A percentile compares a stretch with the other conserved stretches of the same genome.
Evolutionary conservation across 2,888 invertebrate species (phyloP).

Genomic region (Eristalinus sepulchralis): DNA sequence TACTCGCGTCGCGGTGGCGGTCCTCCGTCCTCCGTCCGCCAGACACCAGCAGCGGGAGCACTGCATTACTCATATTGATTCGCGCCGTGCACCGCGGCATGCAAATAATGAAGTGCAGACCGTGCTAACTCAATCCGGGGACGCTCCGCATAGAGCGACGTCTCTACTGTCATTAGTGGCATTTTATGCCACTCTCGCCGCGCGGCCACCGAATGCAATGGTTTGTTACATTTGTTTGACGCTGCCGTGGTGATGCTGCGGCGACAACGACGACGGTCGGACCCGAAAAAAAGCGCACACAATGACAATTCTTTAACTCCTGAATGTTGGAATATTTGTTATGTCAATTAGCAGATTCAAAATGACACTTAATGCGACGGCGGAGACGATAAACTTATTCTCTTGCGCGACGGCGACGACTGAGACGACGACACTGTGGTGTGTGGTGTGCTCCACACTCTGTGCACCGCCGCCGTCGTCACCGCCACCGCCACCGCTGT

Average conservation of each 20-base stretch:
- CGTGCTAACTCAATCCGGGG: conserved; percentile 66
- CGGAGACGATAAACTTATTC: conserved; percentile 71
- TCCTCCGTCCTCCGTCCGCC: background rate
- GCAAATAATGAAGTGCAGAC: conserved; percentile 67
- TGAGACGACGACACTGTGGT: conserved; percentile 24
- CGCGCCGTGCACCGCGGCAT: conserved; percentile 62
- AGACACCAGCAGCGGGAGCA: conserved; percentile 44
- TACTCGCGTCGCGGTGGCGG: conserved; percentile 9
- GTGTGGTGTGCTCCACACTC: conserved; percentile 5
- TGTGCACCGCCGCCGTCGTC: conserved; percentile 15
- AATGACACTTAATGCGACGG: conserved; percentile 80
- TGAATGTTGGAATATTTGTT: conserved; percentile 74
- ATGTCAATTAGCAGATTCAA: conserved; percentile 81
- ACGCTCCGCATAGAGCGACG: conserved; percentile 53
- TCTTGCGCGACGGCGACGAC: conserved; percentile 32
- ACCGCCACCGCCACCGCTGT: background rate
- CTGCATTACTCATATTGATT: conserved; percentile 71
- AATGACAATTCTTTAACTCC: conserved; percentile 70
- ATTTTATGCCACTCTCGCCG: conserved; percentile 67
- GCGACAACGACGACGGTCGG: background rate
- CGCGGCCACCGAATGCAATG: conserved; percentile 28
- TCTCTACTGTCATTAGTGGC: conserved; percentile 64
- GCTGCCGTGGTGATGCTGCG: background rate
- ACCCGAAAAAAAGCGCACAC: conserved; percentile 67
- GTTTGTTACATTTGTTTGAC: conserved; percentile 64